Evolutionary conservation across 2,797 vertebrate genomes (phyloP), one percentile per base, ranked within the genome.

Genomic region (Astyanax mexicanus): DNA sequence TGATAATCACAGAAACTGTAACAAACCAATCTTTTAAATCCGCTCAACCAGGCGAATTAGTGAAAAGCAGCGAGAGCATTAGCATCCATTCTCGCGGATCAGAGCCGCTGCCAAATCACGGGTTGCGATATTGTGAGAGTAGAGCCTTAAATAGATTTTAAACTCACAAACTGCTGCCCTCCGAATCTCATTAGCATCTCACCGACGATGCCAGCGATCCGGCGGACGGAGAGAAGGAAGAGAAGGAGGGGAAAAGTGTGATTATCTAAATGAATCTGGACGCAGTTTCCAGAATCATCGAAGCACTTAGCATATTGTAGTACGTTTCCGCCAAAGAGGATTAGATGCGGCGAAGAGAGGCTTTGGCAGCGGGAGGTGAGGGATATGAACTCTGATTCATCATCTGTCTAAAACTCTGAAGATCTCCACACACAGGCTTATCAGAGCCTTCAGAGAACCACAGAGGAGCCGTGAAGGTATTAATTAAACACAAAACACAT

Each of bases 251-350:
- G 54, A 42, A 54, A 61, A 19, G 51, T 69, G 69, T 70, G 58
- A 76, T 78, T 78, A 81, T 66, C 67, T 74, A 81, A 80, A 82
- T 84, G 35, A 78, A 74, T 79, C 65, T 77, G 57, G 78, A 78
- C 74, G 69, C 57, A 35, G 72, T 35, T 55, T 74, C 66, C 70
- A 75, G 69, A 54, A 69, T 73, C 42, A 40, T 76, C 80, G 61
- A 67, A 66, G 77, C 75, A 76, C 78, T 85, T 68, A 81, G 77
- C 74, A 80, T 79, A 83, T 83, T 79, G 77, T 67, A 64, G 61
- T 45, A 83, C 66, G 74, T 62, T 72, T 38, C 44, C 60, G 71
- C 64, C 78, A 81, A 68, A 75, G 67, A 17, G 55, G 29, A 35
- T 58, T 8, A 35, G 55, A n/a, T 35, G 23, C 27, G n/a, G 27